phyloP scores from a whole-genome alignment of 2,113 vertebrate species.

The Sinocyclocheilus grahami region DNA sequence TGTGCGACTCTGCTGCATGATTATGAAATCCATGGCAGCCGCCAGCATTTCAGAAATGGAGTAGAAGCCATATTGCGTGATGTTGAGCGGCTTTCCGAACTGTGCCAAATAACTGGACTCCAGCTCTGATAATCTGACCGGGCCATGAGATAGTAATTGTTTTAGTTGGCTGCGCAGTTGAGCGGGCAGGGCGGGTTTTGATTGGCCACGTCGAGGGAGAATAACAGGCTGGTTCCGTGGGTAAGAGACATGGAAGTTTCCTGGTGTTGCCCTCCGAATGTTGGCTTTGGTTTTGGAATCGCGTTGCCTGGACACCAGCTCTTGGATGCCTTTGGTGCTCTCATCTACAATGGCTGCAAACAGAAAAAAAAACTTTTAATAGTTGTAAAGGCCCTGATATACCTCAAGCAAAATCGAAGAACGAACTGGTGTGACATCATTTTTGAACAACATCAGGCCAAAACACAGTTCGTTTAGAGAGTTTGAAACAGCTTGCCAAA shows the following conservation, averaged over 20 bases:
- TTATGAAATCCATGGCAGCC: constrained; percentile 76
- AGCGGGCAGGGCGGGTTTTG: constrained; percentile 75
- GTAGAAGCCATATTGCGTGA: constrained; percentile 81
- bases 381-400: background rate
- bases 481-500: too few species aligned
- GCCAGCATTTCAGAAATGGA: constrained; percentile 82
- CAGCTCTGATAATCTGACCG: constrained; percentile 80
- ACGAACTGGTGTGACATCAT: too few species aligned
- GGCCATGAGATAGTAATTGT: constrained; percentile 81
- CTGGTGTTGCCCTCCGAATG: background rate
- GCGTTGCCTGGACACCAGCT: constrained; percentile 83
- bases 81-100: constrained; percentile 79
- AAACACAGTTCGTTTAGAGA: too few species aligned
- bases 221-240: background rate
- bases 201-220: constrained; percentile 68
- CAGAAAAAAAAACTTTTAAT: background rate
- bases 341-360: constrained; percentile 81
- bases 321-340: constrained; percentile 79
- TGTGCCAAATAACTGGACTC: constrained; percentile 72
- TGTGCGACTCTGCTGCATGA: constrained; percentile 74
- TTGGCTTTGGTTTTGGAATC: constrained; percentile 50
- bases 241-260: constrained; percentile 14
- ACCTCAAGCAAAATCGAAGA: background rate
- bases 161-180: constrained; percentile 81
- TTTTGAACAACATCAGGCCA: too few species aligned